phyloP scores from a whole-genome alignment of 2,113 vertebrate species.

The Tachuris rubrigastra region DNA sequence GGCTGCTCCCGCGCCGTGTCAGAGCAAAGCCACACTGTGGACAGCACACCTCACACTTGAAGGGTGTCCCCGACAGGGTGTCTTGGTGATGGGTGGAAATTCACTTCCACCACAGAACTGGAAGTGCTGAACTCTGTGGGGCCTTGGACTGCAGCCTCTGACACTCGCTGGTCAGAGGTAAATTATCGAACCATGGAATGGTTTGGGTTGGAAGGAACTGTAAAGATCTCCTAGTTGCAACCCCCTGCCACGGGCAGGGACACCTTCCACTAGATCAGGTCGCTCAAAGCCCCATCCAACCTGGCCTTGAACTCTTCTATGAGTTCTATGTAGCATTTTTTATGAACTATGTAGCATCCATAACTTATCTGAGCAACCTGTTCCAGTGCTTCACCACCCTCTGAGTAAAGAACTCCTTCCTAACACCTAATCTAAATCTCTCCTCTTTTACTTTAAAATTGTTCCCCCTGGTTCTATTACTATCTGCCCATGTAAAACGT shows the following conservation, averaged over 20 bases:
- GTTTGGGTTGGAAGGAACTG: neutral
- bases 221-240: neutral
- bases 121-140: neutral
- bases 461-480: neutral
- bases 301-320: too few relatives aligned
- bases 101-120: neutral
- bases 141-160: neutral
- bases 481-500: neutral
- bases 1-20: accelerated
- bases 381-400: neutral
- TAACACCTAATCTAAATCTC: neutral
- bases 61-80: too few relatives aligned
- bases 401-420: neutral
- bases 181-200: neutral
- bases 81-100: neutral
- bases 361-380: neutral
- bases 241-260: too few relatives aligned
- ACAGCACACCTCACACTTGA: neutral
- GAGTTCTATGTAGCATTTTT: too few relatives aligned
- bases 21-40: neutral
- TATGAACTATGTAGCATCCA: neutral
- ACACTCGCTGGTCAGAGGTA: accelerated
- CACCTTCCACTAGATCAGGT: too few relatives aligned
- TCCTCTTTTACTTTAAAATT: neutral
- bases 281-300: neutral